Conservation (phyloP, 2,888 invertebrate species). For the Merodon equestris region DNA sequence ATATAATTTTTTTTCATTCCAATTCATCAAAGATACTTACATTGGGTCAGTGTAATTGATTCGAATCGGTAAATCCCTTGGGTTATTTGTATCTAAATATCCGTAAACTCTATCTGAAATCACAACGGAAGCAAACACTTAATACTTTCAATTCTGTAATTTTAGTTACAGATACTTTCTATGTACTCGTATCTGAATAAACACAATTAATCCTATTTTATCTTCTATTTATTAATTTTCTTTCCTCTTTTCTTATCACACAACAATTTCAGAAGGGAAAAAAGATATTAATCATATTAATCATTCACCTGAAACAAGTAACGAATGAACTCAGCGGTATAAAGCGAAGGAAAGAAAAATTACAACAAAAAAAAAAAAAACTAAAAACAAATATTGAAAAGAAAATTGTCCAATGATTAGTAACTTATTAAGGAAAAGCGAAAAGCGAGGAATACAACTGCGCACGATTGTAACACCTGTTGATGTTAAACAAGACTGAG, state of each 20-base stretch:
- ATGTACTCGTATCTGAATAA: constrained; percentile 17
- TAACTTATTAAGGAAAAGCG: constrained; percentile 16
- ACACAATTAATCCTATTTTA: constrained; percentile 17
- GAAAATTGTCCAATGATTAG: constrained; percentile 46
- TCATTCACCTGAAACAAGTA: constrained; percentile 64
- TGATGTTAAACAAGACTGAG: constrained; percentile 73
- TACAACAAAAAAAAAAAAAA: constrained; percentile 29
- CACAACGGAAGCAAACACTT: constrained; percentile 48
- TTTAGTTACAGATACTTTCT: constrained; percentile 33
- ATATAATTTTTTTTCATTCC: background rate
- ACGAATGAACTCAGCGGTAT: constrained; percentile 9
- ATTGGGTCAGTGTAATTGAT: constrained; percentile 33
- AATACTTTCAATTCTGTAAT: constrained; percentile 20
- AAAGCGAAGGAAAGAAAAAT: constrained; percentile 40
- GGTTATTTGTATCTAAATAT: constrained; percentile 26
- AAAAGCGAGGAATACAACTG: constrained; percentile 51
- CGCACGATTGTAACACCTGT: constrained; percentile 73
- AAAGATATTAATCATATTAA: constrained; percentile 24
- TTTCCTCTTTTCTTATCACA: background rate
- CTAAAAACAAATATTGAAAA: constrained; percentile 28
- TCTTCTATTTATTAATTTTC: constrained; percentile 15
- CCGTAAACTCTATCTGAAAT: constrained; percentile 59
- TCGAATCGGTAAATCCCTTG: constrained; percentile 36
- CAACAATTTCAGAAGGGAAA: background rate
- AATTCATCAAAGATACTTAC: constrained; percentile 52